A percentile compares a stretch with the other conserved stretches of the same genome.
These are phyloP conservation scores for Arothron firmamentum DNA, from an alignment of 2,113 vertebrate genomes.

Conservation along the genomic window DNA sequence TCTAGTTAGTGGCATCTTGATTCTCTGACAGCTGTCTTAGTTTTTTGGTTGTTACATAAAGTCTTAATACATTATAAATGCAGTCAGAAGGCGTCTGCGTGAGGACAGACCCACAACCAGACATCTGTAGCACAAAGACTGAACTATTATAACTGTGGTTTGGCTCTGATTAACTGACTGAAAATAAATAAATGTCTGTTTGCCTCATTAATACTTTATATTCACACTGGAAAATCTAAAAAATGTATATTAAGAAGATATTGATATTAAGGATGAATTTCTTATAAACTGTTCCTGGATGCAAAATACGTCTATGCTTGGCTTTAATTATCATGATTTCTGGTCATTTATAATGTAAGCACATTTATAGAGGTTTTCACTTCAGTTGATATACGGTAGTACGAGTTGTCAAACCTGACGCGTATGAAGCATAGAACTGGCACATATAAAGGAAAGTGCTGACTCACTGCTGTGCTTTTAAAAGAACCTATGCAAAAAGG, in stretches of 20 bases:
- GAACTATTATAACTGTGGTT: slow-evolving; percentile 10
- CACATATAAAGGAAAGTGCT: slow-evolving; percentile 21
- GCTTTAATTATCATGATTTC: background rate
- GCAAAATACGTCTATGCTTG: background rate
- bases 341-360: slow-evolving; percentile 1
- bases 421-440: slow-evolving; percentile 19
- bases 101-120: slow-evolving; percentile 5
- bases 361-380: background rate
- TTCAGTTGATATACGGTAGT: slow-evolving; percentile 15
- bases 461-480: slow-evolving; percentile 26
- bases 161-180: slow-evolving; percentile 5
- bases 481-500: slow-evolving; percentile 6
- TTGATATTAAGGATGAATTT: no score
- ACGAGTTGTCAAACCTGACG: slow-evolving; percentile 26
- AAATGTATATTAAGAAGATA: no score
- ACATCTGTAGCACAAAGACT: slow-evolving; percentile 7
- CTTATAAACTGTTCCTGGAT: no score
- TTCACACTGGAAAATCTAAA: no score
- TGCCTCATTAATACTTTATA: no score
- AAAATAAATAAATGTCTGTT: slow-evolving; percentile 8
- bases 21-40: slow-evolving; percentile 63
- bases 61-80: slow-evolving; percentile 53
- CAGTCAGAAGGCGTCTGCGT: slow-evolving; percentile 30
- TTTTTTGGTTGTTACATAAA: slow-evolving; percentile 58
- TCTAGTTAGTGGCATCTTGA: slow-evolving; percentile 62